phyloP scores from a whole-genome alignment of 2,113 vertebrate genomes.

The Trogon surrucura region DNA sequence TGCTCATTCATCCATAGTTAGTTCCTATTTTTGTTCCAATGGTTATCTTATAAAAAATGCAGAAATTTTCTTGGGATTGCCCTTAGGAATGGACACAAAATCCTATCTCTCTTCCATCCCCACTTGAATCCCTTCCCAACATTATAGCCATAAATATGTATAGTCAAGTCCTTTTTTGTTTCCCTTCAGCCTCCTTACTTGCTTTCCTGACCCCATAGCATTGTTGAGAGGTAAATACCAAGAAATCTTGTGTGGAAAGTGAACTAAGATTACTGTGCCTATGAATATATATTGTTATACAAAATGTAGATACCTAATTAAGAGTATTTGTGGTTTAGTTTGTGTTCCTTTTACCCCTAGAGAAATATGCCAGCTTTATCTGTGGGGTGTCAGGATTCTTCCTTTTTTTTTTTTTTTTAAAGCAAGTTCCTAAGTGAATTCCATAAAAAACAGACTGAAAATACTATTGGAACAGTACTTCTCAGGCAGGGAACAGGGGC shows the following conservation, averaged over 20 bases:
- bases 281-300: neutral
- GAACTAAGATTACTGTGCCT: neutral
- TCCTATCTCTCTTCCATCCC: neutral
- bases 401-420: neutral
- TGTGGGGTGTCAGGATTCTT: neutral
- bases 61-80: neutral
- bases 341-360: accelerated
- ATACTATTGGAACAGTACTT: neutral
- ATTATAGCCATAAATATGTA: neutral
- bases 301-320: neutral
- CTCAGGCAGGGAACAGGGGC: neutral
- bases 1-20: neutral
- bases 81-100: neutral
- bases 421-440: neutral
- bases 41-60: neutral
- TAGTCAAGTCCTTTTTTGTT: neutral
- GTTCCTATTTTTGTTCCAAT: neutral
- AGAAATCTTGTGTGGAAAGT: neutral
- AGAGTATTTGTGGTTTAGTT: neutral
- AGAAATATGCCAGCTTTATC: neutral
- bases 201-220: neutral
- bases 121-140: neutral
- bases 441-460: neutral
- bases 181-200: neutral
- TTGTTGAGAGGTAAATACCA: neutral